Conservation (phyloP, 1,140 invertebrate genomes). For the Ceratosolen solmsi region DNA sequence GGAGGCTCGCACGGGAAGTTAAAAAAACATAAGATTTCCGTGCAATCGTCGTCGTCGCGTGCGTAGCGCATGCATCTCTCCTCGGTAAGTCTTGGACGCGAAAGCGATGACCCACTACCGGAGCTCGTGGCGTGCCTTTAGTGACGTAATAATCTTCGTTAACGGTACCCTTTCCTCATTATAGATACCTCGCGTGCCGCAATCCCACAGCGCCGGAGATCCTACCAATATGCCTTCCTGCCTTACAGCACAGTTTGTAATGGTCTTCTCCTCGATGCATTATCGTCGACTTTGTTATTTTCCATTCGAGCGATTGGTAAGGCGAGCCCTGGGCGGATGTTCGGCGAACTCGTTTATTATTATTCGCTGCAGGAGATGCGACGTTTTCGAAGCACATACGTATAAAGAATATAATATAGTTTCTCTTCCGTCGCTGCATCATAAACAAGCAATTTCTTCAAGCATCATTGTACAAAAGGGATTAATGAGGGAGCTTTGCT, state of each 20-base stretch:
- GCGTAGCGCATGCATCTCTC: background rate
- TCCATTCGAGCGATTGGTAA: background rate
- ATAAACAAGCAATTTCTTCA: background rate
- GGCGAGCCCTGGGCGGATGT: background rate
- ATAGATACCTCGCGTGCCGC: slow-evolving; percentile 23
- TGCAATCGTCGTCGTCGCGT: background rate
- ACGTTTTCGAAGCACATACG: background rate
- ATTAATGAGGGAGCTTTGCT: background rate
- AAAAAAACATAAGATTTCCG: background rate
- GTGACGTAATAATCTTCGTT: slow-evolving; percentile 62
- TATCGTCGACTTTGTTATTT: background rate
- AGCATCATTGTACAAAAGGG: background rate
- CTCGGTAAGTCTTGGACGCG: slow-evolving; percentile 51
- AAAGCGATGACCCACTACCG: slow-evolving; percentile 63
- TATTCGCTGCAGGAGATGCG: background rate
- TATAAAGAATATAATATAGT: background rate
- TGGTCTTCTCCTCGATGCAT: background rate
- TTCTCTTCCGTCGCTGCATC: background rate
- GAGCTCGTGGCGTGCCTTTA: slow-evolving; percentile 49
- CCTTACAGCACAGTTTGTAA: background rate
- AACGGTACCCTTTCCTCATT: slow-evolving; percentile 62
- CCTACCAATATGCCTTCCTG: background rate
- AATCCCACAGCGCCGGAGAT: background rate
- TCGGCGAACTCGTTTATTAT: background rate
- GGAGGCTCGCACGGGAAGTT: background rate